Base-by-base conservation (phyloP, 2,888 invertebrate species). In the Heliconius sara region DNA sequence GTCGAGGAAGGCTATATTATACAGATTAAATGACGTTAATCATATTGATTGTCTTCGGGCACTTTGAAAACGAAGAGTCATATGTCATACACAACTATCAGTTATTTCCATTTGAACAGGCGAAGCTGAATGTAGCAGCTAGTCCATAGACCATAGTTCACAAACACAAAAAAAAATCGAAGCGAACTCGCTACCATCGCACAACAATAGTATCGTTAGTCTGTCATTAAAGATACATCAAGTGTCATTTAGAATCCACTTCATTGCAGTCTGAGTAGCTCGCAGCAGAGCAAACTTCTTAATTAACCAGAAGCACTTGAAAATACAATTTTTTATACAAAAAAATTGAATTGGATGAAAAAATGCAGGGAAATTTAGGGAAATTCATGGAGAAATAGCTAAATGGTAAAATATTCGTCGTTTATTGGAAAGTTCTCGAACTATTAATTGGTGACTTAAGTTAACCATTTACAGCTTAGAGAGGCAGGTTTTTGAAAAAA, bases 371-470 rank as follows among this genome's bases (percentile, higher is more conserved):
- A 30, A 30, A 67, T 39, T 13, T n/a, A 43, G 7, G 16, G 19
- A 47, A 43, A 70, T 70, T 43, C 3, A 47, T 47, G 43, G n/a
- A 39, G 12, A 60, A 60, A 60, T 60, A 3, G 60, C n/a, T n/a
- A 60, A 68, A 68, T 43, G n/a, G 39, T n/a, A 7, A 25, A 25
- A 25, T 43, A 6, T 43, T 43, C 43, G 43, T 47, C 70, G 70
- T 70, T 70, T 25, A 68, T 60, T 60, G 19, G 16, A n/a, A 65
- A 72, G 65, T 70, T 68, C 70, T 77, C 22, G 74, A 80, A 72
- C 47, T 67, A 66, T 74, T 82, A 82, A 82, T 82, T 82, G 82
- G 77, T 76, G 80, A 80, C 76, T 75, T 66, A 65, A 65, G 27
- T 65, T 43, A 75, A 68, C 78, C 68, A 63, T 67, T 77, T 68